A percentile compares a stretch with the other conserved stretches of the same genome.
Conservation (phyloP, 1,140 invertebrate genomes). For the Tetramorium simillimum region DNA sequence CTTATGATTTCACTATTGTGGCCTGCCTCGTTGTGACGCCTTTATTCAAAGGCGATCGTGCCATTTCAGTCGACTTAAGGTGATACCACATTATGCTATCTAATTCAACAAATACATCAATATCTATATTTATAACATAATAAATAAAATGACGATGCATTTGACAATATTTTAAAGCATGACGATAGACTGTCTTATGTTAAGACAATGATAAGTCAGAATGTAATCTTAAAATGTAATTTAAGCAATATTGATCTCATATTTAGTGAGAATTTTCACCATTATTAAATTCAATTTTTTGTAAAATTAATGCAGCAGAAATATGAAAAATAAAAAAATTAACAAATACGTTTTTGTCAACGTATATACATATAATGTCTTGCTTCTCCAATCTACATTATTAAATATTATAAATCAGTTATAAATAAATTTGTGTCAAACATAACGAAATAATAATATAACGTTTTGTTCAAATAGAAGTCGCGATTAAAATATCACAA, state of each 20-base stretch:
- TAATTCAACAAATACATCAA: background rate
- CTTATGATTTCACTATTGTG: slow-evolving; percentile 39
- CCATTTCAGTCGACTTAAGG: slow-evolving; percentile 19
- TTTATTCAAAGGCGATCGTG: slow-evolving; percentile 31
- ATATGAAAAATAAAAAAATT: background rate
- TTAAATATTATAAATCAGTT: background rate
- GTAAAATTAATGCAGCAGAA: background rate
- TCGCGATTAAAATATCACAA: background rate
- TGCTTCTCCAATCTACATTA: background rate
- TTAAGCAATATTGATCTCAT: background rate
- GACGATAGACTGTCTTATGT: background rate
- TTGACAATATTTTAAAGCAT: background rate
- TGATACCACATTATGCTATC: background rate
- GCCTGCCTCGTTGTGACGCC: slow-evolving; percentile 27
- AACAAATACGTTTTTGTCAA: background rate
- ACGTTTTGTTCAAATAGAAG: background rate
- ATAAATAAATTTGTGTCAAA: background rate
- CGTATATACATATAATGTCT: background rate
- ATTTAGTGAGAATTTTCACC: background rate
- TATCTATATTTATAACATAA: background rate
- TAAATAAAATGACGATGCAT: background rate
- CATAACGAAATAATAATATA: background rate
- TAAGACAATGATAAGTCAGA: too few species aligned
- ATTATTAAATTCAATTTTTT: background rate
- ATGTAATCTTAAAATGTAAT: background rate